Conservation (phyloP, 1,140 invertebrate genomes). For the Marisa cornuarietis region DNA sequence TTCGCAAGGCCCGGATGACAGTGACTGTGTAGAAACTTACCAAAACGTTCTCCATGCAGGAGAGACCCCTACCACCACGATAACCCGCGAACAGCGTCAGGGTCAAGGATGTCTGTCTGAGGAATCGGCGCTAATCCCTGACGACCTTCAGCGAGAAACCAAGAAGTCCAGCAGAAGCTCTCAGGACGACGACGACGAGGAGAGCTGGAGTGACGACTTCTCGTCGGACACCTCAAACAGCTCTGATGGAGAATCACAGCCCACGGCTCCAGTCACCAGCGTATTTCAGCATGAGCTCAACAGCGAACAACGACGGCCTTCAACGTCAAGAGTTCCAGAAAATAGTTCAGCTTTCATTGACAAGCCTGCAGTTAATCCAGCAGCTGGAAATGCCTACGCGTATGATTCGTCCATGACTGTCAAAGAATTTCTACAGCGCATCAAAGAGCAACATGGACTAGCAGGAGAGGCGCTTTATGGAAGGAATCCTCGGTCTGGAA, state of each 20-base stretch:
- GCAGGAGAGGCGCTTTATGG: constrained; percentile 1
- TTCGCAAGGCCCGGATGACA: not conserved
- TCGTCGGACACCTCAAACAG: not conserved
- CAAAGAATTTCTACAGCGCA: not conserved
- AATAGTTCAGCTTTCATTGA: not conserved
- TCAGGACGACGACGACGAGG: not conserved
- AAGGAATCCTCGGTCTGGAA: not conserved
- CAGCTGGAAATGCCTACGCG: not conserved
- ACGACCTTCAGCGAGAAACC: not conserved
- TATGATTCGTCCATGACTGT: constrained; percentile 4
- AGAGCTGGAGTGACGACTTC: not conserved
- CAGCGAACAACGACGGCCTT: not conserved
- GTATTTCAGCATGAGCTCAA: not conserved
- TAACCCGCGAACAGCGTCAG: not conserved
- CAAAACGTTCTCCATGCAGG: not conserved
- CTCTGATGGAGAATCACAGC: not conserved
- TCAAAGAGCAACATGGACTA: not conserved
- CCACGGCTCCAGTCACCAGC: not conserved
- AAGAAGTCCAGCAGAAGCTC: not conserved
- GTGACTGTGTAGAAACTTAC: not conserved
- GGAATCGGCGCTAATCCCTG: not conserved
- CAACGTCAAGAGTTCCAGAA: not conserved
- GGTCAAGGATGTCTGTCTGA: not conserved
- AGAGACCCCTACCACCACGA: not conserved
- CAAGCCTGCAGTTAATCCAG: not conserved